Evolutionary conservation across 1,140 invertebrate genomes (phyloP), one percentile per base, ranked within the genome.

Genomic region (Apis dorsata): DNA sequence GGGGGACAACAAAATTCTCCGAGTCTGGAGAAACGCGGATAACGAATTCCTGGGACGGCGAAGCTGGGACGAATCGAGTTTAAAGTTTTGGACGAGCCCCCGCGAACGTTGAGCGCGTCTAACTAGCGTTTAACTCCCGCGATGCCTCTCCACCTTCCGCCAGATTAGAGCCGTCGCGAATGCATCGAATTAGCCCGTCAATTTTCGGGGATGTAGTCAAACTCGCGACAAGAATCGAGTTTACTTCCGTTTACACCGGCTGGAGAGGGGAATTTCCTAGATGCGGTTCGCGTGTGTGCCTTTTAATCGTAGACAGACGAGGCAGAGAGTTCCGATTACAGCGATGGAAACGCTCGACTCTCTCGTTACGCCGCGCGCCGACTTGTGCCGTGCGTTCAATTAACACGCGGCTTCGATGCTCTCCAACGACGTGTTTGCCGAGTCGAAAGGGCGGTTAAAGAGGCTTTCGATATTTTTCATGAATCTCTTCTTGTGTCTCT

Each of bases 41-140:
- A 83, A 81, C 79, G 78, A 88, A 83, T 88, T 85, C 74, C 83
- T 44, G 63, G 68, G 86, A 76, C 82, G 85, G 34, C 79, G 51
- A 53, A 44, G 57, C 79, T 53, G 60, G 59, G 62, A 75, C 74
- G 84, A 87, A 87, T 88, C 87, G 83, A 87, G 87, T 88, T 88
- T 88, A 87, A 88, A 88, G 86, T 88, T 88, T 88, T 83, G 34
- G 83, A 88, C 86, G 87, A 87, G 87, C 79, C 76, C 82, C 79
- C 86, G 85, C 77, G 86, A 86, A 88, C 85, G 86, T 88, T 87
- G 80, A 88, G 79, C 77, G 74, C 86, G 87, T 85, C 86, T 90
- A 90, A 90, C 86, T 89, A 82, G 86, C 84, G 88, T 88, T 89
- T 89, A 87, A 86, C 87, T 89, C 86, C 87, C 86, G 87, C 86